Evolutionary conservation across 2,797 vertebrate genomes (phyloP).

Genomic region (Falco cherrug): DNA sequence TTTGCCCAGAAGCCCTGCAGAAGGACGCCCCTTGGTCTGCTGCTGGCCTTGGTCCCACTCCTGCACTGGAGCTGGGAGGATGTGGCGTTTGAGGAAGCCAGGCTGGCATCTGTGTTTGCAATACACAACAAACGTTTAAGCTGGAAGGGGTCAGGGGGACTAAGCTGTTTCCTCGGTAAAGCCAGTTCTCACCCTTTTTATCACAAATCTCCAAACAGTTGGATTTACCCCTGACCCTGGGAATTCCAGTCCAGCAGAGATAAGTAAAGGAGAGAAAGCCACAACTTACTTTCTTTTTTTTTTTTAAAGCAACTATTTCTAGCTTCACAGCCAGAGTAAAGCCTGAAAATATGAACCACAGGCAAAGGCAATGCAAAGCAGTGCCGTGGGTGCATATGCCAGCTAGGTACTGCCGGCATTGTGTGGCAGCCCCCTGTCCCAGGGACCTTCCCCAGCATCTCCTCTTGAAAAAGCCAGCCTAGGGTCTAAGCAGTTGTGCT

Average conservation of each 20-base stretch:
- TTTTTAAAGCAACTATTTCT: background rate
- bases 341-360: background rate
- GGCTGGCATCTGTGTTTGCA: background rate
- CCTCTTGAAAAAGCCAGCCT: background rate
- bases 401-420: background rate
- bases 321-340: background rate
- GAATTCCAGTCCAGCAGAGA: background rate
- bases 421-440: background rate
- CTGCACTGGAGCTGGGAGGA: background rate
- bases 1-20: background rate
- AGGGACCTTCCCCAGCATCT: background rate
- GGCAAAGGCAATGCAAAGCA: background rate
- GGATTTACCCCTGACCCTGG: background rate
- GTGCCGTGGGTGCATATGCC: fast-evolving
- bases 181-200: background rate
- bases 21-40: background rate
- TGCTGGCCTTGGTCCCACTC: background rate
- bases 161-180: background rate
- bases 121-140: background rate
- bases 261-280: background rate
- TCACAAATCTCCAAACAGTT: background rate
- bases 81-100: fast-evolving
- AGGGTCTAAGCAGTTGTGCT: background rate
- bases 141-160: background rate
- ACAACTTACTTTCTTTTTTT: background rate